These are phyloP conservation scores for Alectura lathami DNA, from an alignment of 2,113 vertebrate species.

Conservation along the genomic window DNA sequence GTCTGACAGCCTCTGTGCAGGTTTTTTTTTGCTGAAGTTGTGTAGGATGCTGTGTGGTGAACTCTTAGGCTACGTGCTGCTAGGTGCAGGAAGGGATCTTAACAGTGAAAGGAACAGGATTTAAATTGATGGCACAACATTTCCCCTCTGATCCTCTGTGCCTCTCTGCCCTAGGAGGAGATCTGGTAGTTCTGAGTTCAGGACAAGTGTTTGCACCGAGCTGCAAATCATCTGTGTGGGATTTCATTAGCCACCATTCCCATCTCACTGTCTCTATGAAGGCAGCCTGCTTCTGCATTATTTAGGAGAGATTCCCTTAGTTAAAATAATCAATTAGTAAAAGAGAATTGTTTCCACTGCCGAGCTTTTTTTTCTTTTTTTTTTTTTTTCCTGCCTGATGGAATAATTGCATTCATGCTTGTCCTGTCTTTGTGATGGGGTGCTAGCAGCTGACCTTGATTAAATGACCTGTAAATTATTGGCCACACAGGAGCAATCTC, in stretches of 20 bases:
- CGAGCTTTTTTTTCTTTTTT: background rate
- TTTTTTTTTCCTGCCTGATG: background rate
- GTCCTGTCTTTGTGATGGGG: background rate
- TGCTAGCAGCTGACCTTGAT: conserved; percentile 10
- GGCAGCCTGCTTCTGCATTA: background rate
- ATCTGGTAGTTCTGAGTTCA: background rate
- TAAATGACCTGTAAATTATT: conserved; percentile 57
- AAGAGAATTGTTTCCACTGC: background rate
- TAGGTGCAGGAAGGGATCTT: background rate
- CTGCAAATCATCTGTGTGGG: background rate
- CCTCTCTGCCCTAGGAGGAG: background rate
- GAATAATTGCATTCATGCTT: background rate
- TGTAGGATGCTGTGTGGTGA: background rate
- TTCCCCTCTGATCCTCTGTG: background rate
- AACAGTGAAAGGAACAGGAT: background rate
- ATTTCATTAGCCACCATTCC: background rate
- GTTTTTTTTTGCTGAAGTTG: background rate
- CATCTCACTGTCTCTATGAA: background rate
- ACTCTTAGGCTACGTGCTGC: background rate
- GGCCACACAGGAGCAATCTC: conserved; percentile 43
- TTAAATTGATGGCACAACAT: conserved; percentile 16
- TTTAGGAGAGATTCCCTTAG: background rate
- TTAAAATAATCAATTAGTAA: background rate
- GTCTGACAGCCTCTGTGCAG: conserved; percentile 21
- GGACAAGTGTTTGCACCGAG: background rate